phyloP scores from a whole-genome alignment of 2,113 vertebrate species.

The Cyprinodon tularosa region DNA sequence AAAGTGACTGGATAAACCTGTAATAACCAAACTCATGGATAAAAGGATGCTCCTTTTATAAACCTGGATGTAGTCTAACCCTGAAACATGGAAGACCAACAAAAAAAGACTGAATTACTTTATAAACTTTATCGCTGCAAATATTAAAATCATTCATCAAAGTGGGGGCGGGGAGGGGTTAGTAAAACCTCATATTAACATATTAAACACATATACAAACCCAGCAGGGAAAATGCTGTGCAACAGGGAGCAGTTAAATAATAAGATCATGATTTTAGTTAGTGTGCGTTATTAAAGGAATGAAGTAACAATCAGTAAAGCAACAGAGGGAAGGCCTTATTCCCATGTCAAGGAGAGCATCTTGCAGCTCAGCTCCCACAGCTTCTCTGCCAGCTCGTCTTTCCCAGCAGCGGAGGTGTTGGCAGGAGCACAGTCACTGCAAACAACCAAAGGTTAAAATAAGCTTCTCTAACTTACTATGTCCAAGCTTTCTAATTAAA shows the following conservation, averaged over 20 bases:
- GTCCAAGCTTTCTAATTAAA: neutral
- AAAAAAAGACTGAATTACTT: too few species aligned
- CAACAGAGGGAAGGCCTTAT: conserved; percentile 20
- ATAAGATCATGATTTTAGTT: neutral
- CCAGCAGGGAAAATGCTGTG: neutral
- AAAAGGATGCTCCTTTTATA: neutral
- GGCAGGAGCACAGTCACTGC: conserved; percentile 79
- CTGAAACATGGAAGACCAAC: neutral
- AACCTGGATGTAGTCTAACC: neutral
- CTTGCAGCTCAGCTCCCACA: conserved; percentile 81
- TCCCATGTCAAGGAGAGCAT: conserved; percentile 77
- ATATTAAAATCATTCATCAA: neutral
- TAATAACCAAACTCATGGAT: neutral
- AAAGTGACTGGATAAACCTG: neutral
- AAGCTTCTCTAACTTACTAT: neutral
- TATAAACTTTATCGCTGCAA: neutral
- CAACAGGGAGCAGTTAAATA: neutral
- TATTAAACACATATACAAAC: neutral
- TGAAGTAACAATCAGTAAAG: neutral
- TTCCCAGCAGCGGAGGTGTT: conserved; percentile 64
- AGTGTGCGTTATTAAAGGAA: neutral
- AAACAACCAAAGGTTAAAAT: neutral
- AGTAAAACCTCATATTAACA: neutral
- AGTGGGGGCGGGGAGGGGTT: neutral
- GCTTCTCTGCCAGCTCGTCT: conserved; percentile 68